Conservation (phyloP, 1,140 invertebrate species). For the Charaxes varanes region DNA sequence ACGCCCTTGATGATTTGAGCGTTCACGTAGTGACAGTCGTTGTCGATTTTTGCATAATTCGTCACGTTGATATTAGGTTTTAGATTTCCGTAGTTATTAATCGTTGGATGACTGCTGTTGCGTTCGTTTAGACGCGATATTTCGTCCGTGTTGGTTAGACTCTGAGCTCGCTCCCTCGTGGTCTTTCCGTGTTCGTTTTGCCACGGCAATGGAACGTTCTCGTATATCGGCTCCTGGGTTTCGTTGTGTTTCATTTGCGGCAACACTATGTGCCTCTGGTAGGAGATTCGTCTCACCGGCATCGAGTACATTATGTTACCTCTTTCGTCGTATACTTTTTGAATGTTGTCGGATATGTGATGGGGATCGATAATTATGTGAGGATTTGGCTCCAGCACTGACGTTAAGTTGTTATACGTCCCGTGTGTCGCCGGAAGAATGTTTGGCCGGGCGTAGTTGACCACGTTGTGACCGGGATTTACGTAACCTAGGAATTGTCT, state of each 20-base stretch:
- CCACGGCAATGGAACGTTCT: constrained; percentile 82
- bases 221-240: constrained; percentile 83
- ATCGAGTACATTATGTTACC: constrained; percentile 77
- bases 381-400: constrained; percentile 59
- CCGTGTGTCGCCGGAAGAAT: constrained; percentile 75
- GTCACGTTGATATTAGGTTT: constrained; percentile 29
- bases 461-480: constrained; percentile 45
- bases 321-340: constrained; percentile 76
- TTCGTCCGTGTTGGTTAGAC: constrained; percentile 80
- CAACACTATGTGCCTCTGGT: constrained; percentile 66
- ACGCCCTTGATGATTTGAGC: constrained; percentile 63
- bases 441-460: constrained; percentile 49
- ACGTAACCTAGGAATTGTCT: constrained; percentile 71
- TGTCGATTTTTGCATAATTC: constrained; percentile 31
- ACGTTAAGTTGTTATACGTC: constrained; percentile 81
- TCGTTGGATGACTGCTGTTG: constrained; percentile 54
- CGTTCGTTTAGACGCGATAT: constrained; percentile 64
- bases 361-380: constrained; percentile 64
- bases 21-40: constrained; percentile 64
- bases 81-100: constrained; percentile 38
- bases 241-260: constrained; percentile 68
- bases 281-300: constrained; percentile 72
- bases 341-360: constrained; percentile 75
- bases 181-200: constrained; percentile 63
- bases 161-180: constrained; percentile 77